A percentile compares a stretch with the other conserved stretches of the same genome.
These are phyloP conservation scores for Heliconius melpomene DNA, from an alignment of 1,140 invertebrate species.

Conservation along the genomic window DNA sequence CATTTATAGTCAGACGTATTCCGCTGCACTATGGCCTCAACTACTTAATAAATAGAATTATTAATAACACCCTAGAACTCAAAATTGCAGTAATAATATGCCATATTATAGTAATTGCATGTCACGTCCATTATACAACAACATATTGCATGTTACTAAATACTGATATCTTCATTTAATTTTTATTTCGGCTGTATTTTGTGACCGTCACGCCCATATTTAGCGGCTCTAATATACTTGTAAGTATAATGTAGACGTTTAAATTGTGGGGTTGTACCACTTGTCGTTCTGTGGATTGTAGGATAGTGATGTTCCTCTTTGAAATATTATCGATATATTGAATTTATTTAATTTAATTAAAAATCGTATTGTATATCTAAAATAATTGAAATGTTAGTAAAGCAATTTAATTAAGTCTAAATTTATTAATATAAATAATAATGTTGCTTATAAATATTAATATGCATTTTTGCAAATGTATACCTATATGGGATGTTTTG, in stretches of 20 bases:
- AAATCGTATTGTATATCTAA: not conserved
- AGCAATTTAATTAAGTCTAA: no score
- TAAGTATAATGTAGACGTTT: conserved; percentile 42
- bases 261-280: conserved; percentile 61
- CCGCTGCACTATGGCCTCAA: not conserved
- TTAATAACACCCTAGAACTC: not conserved
- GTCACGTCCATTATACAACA: not conserved
- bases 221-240: conserved; percentile 59
- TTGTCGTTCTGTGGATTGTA: conserved; percentile 31
- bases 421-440: no score
- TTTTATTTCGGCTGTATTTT: conserved; percentile 51
- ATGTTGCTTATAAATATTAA: no score
- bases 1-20: no score
- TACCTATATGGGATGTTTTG: no score
- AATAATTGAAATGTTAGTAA: no score
- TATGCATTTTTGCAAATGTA: no score
- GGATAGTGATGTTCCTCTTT: conserved; percentile 10
- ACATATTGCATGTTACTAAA: conserved; percentile 35
- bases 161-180: conserved; percentile 68
- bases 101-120: not conserved
- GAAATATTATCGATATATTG: conserved; percentile 5
- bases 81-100: conserved; percentile 6
- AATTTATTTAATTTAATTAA: not conserved
- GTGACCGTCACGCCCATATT: conserved; percentile 59
- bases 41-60: not conserved